A percentile compares a stretch with the other conserved stretches of the same genome.
Conservation (phyloP, 2,113 vertebrate genomes). For the Eurypyga helias region DNA sequence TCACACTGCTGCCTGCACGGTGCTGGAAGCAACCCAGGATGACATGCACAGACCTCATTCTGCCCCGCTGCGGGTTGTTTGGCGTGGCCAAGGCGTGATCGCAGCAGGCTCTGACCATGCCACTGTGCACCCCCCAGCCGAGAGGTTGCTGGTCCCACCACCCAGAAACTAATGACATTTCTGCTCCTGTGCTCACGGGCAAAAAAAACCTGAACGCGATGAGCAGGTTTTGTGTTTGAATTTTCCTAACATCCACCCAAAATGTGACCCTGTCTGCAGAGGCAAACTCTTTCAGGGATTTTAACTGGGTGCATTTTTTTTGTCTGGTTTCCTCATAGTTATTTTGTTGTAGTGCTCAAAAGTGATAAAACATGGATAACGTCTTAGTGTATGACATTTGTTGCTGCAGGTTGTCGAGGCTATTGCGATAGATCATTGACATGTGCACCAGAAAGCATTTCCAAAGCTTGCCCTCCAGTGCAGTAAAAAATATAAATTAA, state of each 20-base stretch:
- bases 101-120: not conserved
- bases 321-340: not conserved
- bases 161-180: not conserved
- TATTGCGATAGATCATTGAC: not conserved
- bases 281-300: not conserved
- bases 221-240: not conserved
- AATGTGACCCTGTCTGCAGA: not conserved
- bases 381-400: not conserved
- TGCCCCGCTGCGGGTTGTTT: accelerated
- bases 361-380: not conserved
- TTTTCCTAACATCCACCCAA: not conserved
- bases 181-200: not conserved
- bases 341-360: not conserved
- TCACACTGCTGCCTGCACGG: not conserved
- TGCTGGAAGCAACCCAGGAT: not conserved
- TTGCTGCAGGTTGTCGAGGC: not conserved
- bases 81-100: not conserved
- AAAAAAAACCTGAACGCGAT: not conserved
- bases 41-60: too few relatives aligned
- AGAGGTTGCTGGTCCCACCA: not conserved
- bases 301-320: not conserved
- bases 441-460: not conserved
- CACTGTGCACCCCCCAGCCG: not conserved
- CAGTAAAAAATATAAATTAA: not conserved
- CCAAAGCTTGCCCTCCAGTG: not conserved